Percentiles rank a stretch among this genome's conserved stretches.
phyloP scores from a whole-genome alignment of 2,888 invertebrate genomes.

The Epistrophe eligans region DNA sequence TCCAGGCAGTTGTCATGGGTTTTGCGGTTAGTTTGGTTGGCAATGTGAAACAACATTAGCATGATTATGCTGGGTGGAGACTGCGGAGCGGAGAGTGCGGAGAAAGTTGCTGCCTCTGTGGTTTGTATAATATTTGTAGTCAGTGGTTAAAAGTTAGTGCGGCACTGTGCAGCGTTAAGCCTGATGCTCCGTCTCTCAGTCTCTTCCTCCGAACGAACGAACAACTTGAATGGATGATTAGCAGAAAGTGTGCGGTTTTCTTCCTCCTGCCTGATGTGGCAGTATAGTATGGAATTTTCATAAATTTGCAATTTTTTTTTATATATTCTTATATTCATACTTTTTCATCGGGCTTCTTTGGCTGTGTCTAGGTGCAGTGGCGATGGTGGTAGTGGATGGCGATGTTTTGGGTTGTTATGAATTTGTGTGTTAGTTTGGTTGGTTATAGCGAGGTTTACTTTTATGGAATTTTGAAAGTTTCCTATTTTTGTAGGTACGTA shows the following conservation, averaged over 20 bases:
- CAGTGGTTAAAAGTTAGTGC: slow-evolving; percentile 20
- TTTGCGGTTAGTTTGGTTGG: slow-evolving; percentile 68
- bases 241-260: slow-evolving; percentile 63
- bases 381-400: background rate
- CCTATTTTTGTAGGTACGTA: background rate
- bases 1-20: slow-evolving; percentile 73
- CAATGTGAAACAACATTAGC: slow-evolving; percentile 51
- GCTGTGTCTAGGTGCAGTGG: background rate
- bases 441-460: slow-evolving; percentile 11
- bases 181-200: background rate
- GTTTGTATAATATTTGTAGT: slow-evolving; percentile 17
- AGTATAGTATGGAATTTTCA: slow-evolving; percentile 47
- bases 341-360: background rate
- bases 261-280: background rate
- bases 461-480: slow-evolving; percentile 45
- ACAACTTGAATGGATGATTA: slow-evolving; percentile 63
- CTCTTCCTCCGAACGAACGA: slow-evolving; percentile 27
- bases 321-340: background rate
- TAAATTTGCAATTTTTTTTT: slow-evolving; percentile 28
- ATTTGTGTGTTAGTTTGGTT: slow-evolving; percentile 29
- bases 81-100: background rate
- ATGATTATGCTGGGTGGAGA: slow-evolving; percentile 43
- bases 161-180: background rate
- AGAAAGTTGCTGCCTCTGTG: slow-evolving; percentile 13
- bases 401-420: slow-evolving; percentile 30